Evolutionary conservation across 2,797 vertebrate genomes (phyloP).

Genomic region (Coccyzus lansbergi): DNA sequence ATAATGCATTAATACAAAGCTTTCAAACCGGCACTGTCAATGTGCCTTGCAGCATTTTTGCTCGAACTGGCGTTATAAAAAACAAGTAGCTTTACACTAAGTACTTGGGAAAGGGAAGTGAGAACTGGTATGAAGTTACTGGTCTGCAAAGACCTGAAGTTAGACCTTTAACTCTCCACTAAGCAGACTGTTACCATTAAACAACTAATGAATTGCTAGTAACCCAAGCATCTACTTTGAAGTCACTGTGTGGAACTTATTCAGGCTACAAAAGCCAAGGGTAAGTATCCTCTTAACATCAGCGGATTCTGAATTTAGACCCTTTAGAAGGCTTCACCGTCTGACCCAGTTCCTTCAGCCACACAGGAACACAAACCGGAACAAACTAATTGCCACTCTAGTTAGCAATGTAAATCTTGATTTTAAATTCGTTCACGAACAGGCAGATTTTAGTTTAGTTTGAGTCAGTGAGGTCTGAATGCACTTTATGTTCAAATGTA

Average conservation of each 20-base stretch:
- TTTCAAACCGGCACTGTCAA: background rate
- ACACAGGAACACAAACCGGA: background rate
- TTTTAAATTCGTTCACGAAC: background rate
- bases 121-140: background rate
- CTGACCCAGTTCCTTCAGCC: background rate
- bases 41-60: slow-evolving; percentile 17
- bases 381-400: background rate
- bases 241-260: background rate
- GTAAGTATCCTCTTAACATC: background rate
- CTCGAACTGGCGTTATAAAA: background rate
- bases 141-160: background rate
- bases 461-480: background rate
- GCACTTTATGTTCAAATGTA: background rate
- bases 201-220: background rate
- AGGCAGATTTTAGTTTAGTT: background rate
- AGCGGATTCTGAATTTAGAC: background rate
- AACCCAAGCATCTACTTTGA: background rate
- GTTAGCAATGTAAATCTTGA: background rate
- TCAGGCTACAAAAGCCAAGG: background rate
- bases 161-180: background rate
- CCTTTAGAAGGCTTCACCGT: background rate
- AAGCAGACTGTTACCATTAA: background rate
- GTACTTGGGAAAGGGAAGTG: background rate
- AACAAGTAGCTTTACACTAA: background rate
- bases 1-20: background rate